A percentile compares a stretch with the other conserved stretches of the same genome.
phyloP scores from a whole-genome alignment of 2,113 vertebrate genomes.

The Turdus rufiventris region DNA sequence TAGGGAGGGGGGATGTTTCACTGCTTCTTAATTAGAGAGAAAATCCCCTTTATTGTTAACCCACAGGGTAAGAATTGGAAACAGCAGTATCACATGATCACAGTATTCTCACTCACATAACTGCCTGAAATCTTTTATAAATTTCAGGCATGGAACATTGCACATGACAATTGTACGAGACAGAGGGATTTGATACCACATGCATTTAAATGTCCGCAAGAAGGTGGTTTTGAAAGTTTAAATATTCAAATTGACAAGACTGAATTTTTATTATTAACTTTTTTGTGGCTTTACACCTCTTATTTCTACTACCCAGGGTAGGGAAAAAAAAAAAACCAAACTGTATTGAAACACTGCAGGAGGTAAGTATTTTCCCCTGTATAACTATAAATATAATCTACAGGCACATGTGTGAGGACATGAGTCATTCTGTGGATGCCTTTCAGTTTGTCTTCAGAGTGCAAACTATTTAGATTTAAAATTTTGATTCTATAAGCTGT shows the following conservation, averaged over 20 bases:
- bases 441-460: not conserved
- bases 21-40: not conserved
- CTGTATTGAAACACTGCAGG: not conserved
- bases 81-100: not conserved
- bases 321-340: not conserved
- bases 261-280: not conserved
- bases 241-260: not conserved
- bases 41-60: conserved; percentile 5
- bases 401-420: not conserved
- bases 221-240: not conserved
- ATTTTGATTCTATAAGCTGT: not conserved
- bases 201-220: not conserved
- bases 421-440: not conserved
- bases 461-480: not conserved
- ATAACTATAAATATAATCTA: not conserved
- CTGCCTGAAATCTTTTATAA: not conserved
- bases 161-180: not conserved
- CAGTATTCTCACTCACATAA: not conserved
- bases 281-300: not conserved
- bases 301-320: not conserved
- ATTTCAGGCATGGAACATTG: not conserved
- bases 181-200: not conserved
- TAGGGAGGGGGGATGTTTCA: not conserved
- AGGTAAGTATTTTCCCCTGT: not conserved
- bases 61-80: not conserved